A percentile compares a stretch with the other conserved stretches of the same genome.
Conservation (phyloP, 2,797 vertebrate species). For the Ara ararauna region DNA sequence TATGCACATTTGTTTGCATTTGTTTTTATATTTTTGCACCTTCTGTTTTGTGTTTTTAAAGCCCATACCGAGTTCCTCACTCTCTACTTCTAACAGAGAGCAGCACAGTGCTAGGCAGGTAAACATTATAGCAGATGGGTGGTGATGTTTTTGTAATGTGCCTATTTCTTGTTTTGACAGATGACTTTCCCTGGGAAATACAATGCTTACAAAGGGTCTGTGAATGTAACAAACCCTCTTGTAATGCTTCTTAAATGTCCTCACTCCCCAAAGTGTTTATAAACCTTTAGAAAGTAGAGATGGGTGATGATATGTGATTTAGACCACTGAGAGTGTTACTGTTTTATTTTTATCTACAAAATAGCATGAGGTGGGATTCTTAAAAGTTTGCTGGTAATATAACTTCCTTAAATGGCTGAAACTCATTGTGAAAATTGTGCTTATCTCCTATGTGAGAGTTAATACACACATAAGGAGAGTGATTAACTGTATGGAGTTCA, state of each 20-base stretch:
- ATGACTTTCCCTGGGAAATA: background rate
- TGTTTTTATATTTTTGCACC: background rate
- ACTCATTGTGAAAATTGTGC: background rate
- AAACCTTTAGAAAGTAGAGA: background rate
- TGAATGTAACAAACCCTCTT: slow-evolving; percentile 15
- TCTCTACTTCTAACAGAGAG: slow-evolving; percentile 80
- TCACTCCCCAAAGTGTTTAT: background rate
- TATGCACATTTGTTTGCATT: background rate
- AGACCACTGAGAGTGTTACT: background rate
- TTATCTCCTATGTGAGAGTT: background rate
- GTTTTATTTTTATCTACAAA: background rate
- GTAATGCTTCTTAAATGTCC: background rate
- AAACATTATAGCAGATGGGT: slow-evolving; percentile 53
- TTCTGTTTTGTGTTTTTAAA: slow-evolving; percentile 71
- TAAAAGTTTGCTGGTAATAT: background rate
- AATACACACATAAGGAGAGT: background rate
- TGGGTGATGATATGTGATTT: slow-evolving; percentile 52
- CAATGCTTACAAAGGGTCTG: slow-evolving; percentile 27
- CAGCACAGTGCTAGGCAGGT: slow-evolving; percentile 74
- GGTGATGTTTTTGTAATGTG: background rate
- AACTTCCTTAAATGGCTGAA: background rate
- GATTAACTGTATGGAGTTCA: background rate
- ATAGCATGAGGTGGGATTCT: background rate
- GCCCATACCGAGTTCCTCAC: slow-evolving; percentile 76
- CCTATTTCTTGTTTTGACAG: background rate